A percentile compares a stretch with the other conserved stretches of the same genome.
Evolutionary conservation across 64 coral and sea anemone genomes (phyloP).

Genomic region (Montipora capricornis): DNA sequence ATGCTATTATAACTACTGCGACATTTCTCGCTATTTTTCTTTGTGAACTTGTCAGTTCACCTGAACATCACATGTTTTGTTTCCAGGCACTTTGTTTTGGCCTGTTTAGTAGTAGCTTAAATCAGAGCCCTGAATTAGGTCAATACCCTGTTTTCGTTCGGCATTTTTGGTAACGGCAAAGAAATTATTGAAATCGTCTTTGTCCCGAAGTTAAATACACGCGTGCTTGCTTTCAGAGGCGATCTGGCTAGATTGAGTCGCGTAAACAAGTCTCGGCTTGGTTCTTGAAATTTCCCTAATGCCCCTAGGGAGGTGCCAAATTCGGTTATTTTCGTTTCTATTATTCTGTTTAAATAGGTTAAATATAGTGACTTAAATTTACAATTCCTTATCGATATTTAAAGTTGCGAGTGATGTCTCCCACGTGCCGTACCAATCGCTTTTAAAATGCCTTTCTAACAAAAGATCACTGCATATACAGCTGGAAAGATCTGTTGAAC

Average conservation of each 20-base stretch:
- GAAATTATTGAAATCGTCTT: background rate
- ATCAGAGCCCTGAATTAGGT: too few relatives aligned
- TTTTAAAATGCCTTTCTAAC: background rate
- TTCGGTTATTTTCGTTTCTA: constrained; percentile 44
- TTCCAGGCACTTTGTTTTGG: too few relatives aligned
- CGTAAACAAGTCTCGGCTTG: background rate
- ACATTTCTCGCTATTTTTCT: background rate
- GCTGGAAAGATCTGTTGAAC: background rate
- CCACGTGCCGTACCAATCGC: constrained; percentile 39
- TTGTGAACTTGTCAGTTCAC: too few relatives aligned
- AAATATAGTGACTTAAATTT: constrained; percentile 40
- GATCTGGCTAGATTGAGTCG: background rate
- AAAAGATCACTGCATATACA: background rate
- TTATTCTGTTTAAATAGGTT: constrained; percentile 41
- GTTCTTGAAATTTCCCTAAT: background rate
- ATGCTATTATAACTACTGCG: background rate
- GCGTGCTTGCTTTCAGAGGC: background rate
- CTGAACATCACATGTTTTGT: too few relatives aligned
- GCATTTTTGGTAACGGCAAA: too few relatives aligned
- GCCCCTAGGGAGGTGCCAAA: constrained; percentile 23
- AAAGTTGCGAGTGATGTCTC: constrained; percentile 31
- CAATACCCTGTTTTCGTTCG: too few relatives aligned
- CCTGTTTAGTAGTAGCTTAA: too few relatives aligned
- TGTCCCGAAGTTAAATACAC: background rate
- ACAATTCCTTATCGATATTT: constrained; percentile 41